These are phyloP conservation scores for Scaptomyza pallida DNA, from an alignment of 1,140 invertebrate genomes.

Conservation along the genomic window DNA sequence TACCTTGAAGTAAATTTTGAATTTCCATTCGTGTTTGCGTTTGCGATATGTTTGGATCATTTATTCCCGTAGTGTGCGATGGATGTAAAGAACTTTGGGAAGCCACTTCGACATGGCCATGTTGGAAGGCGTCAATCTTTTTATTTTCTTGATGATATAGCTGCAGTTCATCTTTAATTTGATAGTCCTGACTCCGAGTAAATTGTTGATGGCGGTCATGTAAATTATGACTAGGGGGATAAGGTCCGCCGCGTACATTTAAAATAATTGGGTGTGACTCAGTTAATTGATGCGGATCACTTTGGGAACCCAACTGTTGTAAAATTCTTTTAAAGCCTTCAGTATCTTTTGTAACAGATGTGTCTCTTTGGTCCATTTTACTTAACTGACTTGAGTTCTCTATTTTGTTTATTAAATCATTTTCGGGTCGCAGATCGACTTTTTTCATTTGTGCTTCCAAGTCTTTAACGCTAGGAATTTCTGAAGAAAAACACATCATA, in stretches of 20 bases:
- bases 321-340: constrained; percentile 66
- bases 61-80: neutral
- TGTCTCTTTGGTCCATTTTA: constrained; percentile 37
- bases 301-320: constrained; percentile 59
- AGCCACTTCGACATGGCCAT: constrained; percentile 13
- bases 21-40: constrained; percentile 54
- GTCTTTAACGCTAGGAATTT: constrained; percentile 70
- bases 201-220: constrained; percentile 2
- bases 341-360: constrained; percentile 52
- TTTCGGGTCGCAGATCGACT: constrained; percentile 53
- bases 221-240: no score
- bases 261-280: constrained; percentile 16
- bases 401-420: constrained; percentile 7
- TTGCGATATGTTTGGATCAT: constrained; percentile 34
- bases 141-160: constrained; percentile 23
- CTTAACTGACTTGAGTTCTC: constrained; percentile 2
- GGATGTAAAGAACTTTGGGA: constrained; percentile 20
- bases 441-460: constrained; percentile 73
- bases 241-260: constrained; percentile 3
- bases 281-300: constrained; percentile 9
- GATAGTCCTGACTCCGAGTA: neutral
- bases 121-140: constrained; percentile 9
- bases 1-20: constrained; percentile 61
- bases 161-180: constrained; percentile 8
- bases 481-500: constrained; percentile 21